Percentiles rank a stretch among this genome's conserved stretches.
phyloP scores from a whole-genome alignment of 2,888 invertebrate genomes.

The Dynastes tityus region DNA sequence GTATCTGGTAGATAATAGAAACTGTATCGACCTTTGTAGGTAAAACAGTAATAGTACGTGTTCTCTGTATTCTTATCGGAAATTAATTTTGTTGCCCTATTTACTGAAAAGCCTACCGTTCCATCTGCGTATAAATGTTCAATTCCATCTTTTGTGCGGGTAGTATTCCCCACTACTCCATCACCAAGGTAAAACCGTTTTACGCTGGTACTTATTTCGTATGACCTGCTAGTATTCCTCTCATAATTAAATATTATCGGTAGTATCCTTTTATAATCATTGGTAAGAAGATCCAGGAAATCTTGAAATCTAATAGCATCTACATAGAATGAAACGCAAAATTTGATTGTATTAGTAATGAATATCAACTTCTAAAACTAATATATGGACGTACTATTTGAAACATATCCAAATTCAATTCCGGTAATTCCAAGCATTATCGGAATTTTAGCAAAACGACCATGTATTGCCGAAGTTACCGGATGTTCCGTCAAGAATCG shows the following conservation, averaged over 20 bases:
- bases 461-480: constrained; percentile 72
- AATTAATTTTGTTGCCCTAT: constrained; percentile 76
- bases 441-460: constrained; percentile 75
- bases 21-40: constrained; percentile 76
- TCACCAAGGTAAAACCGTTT: constrained; percentile 72
- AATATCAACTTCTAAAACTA: not conserved
- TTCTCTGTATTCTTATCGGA: constrained; percentile 73
- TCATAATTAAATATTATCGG: constrained; percentile 79
- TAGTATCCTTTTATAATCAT: constrained; percentile 75
- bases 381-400: constrained; percentile 71
- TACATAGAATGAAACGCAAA: not conserved
- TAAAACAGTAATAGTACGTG: constrained; percentile 78
- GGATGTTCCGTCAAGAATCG: constrained; percentile 77
- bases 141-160: constrained; percentile 64
- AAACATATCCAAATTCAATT: constrained; percentile 77
- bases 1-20: constrained; percentile 73
- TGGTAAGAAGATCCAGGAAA: constrained; percentile 11
- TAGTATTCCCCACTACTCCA: constrained; percentile 66
- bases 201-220: constrained; percentile 72
- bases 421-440: constrained; percentile 77
- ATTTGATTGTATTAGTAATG: not conserved
- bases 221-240: constrained; percentile 72
- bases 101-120: constrained; percentile 74
- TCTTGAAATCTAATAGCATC: constrained; percentile 10
- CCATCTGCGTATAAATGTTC: constrained; percentile 75